phyloP scores from a whole-genome alignment of 2,113 vertebrate species.

The Gyps fulvus region DNA sequence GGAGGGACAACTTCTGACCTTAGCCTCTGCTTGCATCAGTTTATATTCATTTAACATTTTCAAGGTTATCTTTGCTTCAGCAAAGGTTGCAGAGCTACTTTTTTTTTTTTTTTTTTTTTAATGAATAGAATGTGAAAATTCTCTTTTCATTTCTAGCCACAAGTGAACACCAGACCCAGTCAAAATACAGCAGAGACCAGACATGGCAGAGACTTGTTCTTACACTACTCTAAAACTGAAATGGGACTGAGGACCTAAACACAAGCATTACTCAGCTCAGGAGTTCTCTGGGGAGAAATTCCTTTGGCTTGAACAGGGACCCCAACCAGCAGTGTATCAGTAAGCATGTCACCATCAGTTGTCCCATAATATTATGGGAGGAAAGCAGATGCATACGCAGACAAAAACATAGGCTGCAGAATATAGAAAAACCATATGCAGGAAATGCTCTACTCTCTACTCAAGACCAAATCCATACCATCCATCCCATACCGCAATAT shows the following conservation, averaged over 20 bases:
- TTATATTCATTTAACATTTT: conserved; percentile 29
- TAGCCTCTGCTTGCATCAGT: background rate
- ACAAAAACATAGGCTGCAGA: background rate
- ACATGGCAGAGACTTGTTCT: background rate
- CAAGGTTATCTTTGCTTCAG: background rate
- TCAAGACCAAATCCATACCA: background rate
- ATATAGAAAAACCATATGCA: background rate
- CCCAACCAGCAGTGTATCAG: background rate
- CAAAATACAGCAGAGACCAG: background rate
- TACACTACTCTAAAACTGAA: background rate
- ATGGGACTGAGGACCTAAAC: background rate
- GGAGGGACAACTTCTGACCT: background rate
- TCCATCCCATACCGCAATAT: background rate
- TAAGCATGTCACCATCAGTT: background rate
- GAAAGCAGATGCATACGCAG: background rate
- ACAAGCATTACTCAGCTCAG: background rate
- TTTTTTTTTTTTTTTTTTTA: background rate
- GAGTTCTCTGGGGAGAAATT: background rate
- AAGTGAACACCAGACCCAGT: background rate
- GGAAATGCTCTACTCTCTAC: background rate
- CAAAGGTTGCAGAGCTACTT: background rate
- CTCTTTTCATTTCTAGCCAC: background rate
- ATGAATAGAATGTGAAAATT: background rate
- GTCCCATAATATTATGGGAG: background rate
- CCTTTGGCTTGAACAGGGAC: background rate